phyloP scores from a whole-genome alignment of 2,797 vertebrate genomes.

The Steatocranus sp. region DNA sequence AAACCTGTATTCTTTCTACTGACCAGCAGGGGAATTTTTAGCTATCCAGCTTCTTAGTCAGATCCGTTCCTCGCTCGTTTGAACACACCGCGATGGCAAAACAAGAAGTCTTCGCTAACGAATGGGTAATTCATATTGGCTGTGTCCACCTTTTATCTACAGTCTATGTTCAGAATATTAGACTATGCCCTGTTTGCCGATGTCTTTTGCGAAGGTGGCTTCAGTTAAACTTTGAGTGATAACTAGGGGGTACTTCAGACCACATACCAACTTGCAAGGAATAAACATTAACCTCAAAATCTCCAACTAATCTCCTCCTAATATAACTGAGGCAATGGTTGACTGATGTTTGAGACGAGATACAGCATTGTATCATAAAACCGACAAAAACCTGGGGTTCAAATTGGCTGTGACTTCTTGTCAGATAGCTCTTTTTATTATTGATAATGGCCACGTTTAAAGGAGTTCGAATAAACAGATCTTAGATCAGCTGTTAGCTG shows the following conservation, averaged over 20 bases:
- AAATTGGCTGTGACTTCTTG: constrained; percentile 20
- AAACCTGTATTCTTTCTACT: neutral
- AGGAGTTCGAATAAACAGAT: constrained; percentile 29
- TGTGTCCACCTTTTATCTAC: neutral
- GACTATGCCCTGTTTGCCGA: constrained; percentile 10
- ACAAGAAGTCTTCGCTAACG: neutral
- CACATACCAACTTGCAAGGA: neutral
- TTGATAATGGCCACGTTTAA: constrained; percentile 29
- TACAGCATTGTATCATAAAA: neutral
- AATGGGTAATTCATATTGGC: neutral
- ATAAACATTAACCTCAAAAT: constrained; percentile 11
- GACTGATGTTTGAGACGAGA: constrained; percentile 16
- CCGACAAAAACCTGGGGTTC: constrained; percentile 2
- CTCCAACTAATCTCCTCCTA: constrained; percentile 16
- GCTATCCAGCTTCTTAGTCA: neutral
- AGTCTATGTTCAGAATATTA: neutral
- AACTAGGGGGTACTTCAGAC: neutral
- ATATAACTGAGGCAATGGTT: neutral
- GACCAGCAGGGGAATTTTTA: neutral
- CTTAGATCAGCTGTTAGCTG: constrained; percentile 20
- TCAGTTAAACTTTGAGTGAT: neutral
- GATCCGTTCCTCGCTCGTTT: neutral
- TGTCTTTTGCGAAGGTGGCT: constrained; percentile 24
- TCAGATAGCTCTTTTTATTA: neutral
- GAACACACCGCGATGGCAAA: neutral